These are phyloP conservation scores for Eupithecia tripunctaria DNA, from an alignment of 2,888 invertebrate species.

Conservation along the genomic window DNA sequence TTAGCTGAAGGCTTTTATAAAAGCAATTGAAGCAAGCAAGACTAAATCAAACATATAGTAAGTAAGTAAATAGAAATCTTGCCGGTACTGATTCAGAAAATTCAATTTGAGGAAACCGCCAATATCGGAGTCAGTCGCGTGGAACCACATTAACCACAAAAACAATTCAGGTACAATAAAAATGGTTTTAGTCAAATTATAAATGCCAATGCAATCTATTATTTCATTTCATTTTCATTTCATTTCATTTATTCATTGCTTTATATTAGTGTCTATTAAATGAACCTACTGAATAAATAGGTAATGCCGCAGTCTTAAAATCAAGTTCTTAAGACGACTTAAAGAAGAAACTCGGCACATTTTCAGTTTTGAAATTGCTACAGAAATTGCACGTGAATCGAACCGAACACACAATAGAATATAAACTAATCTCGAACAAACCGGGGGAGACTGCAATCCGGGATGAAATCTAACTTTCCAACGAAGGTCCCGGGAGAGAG, in stretches of 20 bases:
- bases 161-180: conserved; percentile 11
- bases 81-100: background rate
- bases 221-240: too few species aligned
- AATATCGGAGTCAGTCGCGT: conserved; percentile 32
- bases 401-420: conserved; percentile 30
- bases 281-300: background rate
- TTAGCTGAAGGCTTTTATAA: background rate
- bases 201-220: too few species aligned
- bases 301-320: too few species aligned
- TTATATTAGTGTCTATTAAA: too few species aligned
- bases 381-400: conserved; percentile 13
- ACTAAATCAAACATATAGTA: background rate
- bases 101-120: conserved; percentile 18
- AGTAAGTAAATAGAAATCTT: background rate
- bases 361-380: conserved; percentile 5
- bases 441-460: conserved; percentile 35
- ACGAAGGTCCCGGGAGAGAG: conserved; percentile 19
- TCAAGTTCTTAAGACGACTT: background rate
- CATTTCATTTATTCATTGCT: too few species aligned
- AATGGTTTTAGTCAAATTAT: background rate
- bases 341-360: too few species aligned
- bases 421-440: conserved; percentile 32
- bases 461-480: conserved; percentile 36
- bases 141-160: conserved; percentile 19
- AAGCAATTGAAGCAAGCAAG: background rate